These are phyloP conservation scores for Nebria brevicollis DNA, from an alignment of 2,888 invertebrate genomes.

Conservation along the genomic window DNA sequence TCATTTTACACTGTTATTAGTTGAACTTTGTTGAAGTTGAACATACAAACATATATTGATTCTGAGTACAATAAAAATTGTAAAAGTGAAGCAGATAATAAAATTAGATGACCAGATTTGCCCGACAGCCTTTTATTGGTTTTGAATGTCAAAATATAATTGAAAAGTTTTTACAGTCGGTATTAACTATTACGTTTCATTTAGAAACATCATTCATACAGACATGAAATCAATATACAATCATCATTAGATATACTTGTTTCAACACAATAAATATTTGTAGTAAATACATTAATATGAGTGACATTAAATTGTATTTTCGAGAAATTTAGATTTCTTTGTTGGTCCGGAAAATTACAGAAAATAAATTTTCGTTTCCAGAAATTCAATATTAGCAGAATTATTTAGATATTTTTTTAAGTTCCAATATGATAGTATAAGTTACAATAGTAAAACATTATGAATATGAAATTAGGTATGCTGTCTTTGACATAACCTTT, in stretches of 20 bases:
- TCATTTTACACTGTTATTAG: neutral
- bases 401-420: no score
- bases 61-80: neutral
- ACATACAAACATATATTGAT: neutral
- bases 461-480: neutral
- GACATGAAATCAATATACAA: neutral
- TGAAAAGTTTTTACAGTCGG: neutral
- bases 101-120: conserved; percentile 1
- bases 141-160: neutral
- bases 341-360: no score
- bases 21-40: neutral
- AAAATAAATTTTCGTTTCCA: no score
- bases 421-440: neutral
- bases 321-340: no score
- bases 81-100: neutral
- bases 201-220: neutral
- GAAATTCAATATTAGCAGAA: no score
- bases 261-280: neutral
- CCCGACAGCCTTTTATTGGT: neutral
- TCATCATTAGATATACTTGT: neutral
- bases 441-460: neutral
- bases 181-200: neutral
- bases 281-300: neutral
- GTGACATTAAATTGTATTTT: no score
- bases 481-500: neutral